Base-by-base conservation (phyloP, 2,888 invertebrate species). In the Aleiodes leptofemur region DNA sequence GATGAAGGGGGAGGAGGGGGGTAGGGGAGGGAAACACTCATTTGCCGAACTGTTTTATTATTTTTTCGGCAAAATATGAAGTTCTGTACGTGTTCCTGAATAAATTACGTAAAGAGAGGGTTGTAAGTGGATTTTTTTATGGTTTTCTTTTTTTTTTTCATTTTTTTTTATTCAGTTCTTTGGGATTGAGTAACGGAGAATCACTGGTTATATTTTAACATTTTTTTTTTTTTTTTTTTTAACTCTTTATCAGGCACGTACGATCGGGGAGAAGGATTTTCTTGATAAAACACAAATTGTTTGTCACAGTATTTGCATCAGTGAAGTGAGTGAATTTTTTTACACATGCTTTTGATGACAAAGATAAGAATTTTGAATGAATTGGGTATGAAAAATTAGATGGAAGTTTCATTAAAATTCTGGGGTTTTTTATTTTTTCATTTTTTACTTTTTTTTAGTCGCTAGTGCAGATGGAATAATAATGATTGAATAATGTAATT, bases 241-340 rank as follows among this genome's bases (percentile, higher is more conserved):
- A 43, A 43, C 43, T 43, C 43, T 59, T 69, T 72, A 73, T 73
- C 59, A n/a, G 43, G 66, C 73, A 73, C 68, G 73, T 76, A 57
- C 66, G 48, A 76, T 71, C 73, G 57, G 16, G 9, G 59, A 51
- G 34, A 14, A 48, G 43, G 9, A 43, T 43, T 43, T 43, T 43
- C 34, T 43, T 43, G 43, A 43, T 43, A 43, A 43, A 43, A 3
- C 11, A 3, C 11, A 43, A 43, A 43, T 43, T 43, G 43, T 43
- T 8, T 34, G 34, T 34, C 34, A 34, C 56, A 56, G 43, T 43
- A 43, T 43, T 43, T 43, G 43, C 43, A 43, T 43, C 43, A 43
- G 43, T 43, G 9, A 43, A 43, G 8, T 43, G 9, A 43, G 7
- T 38, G 38, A 38, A 38, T 38, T 43, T 43, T 34, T 53, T 16